A percentile compares a stretch with the other conserved stretches of the same genome.
Evolutionary conservation across 30 jellyfish, hydroid and myxozoan species (phyloP).

Genomic region (Chironex yamaguchii): DNA sequence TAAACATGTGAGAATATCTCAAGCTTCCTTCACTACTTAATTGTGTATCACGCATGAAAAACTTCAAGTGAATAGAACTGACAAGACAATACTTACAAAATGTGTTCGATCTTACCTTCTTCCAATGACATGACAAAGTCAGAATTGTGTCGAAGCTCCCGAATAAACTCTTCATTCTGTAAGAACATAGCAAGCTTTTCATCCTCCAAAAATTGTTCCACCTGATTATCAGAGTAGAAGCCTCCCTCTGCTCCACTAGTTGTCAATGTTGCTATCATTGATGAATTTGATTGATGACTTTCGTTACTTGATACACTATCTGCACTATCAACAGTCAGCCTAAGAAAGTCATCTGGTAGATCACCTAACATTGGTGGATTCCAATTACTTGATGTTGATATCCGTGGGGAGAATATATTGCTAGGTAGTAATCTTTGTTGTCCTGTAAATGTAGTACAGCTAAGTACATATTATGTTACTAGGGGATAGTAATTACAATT

Average conservation of each 20-base stretch:
- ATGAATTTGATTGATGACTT: background rate
- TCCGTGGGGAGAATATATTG: too few species aligned
- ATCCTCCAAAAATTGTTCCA: constrained; percentile 93
- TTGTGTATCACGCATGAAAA: too few species aligned
- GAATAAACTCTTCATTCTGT: constrained; percentile 94
- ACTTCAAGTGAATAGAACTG: too few species aligned
- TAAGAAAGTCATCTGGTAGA: constrained; percentile 81
- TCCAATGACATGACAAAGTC: constrained; percentile 90
- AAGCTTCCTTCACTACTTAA: too few species aligned
- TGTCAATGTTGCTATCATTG: constrained; percentile 1
- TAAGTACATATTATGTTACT: too few species aligned
- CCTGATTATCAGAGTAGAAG: constrained; percentile 74
- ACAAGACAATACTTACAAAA: too few species aligned
- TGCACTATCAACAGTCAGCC: constrained; percentile 24
- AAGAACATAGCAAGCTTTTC: constrained; percentile 92
- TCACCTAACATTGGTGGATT: constrained; percentile 84
- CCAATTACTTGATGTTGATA: constrained; percentile 54
- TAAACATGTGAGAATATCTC: too few species aligned
- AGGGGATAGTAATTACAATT: too few species aligned
- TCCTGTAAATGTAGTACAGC: too few species aligned
- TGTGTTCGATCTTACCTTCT: constrained; percentile 72
- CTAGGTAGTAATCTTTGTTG: too few species aligned
- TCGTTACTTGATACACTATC: background rate
- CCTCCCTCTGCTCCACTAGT: constrained; percentile 34
- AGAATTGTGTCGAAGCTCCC: constrained; percentile 89